phyloP scores from a whole-genome alignment of 2,797 vertebrate species.

The Hybognathus amarus region DNA sequence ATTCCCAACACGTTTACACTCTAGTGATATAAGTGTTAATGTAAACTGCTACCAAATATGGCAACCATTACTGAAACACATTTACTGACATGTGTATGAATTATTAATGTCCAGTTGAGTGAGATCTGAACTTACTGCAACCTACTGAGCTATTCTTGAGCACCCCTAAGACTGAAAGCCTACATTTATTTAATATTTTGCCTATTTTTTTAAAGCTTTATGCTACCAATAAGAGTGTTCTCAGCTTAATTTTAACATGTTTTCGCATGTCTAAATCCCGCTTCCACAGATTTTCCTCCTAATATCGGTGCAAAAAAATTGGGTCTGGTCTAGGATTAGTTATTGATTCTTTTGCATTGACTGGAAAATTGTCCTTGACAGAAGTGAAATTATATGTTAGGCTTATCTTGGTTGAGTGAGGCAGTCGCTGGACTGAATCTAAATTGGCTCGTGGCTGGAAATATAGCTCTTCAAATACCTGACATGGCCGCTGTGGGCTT shows the following conservation, averaged over 20 bases:
- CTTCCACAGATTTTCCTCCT: not conserved
- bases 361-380: not conserved
- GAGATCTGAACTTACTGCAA: not conserved
- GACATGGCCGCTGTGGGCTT: not conserved
- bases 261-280: not conserved
- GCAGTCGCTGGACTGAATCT: not conserved
- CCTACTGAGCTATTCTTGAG: not conserved
- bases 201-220: not conserved
- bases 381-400: not conserved
- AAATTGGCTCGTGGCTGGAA: not conserved
- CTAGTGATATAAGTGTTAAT: not conserved
- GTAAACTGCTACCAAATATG: not conserved
- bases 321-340: not conserved
- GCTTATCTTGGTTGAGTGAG: not conserved
- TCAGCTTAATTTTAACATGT: not conserved
- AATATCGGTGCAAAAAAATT: not conserved
- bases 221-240: not conserved
- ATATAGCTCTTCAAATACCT: slow-evolving; percentile 1
- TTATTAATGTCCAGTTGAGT: not conserved
- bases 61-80: not conserved
- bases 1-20: not conserved
- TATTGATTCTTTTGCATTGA: not conserved
- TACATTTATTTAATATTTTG: not conserved
- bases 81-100: too few relatives aligned
- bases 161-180: not conserved